These are phyloP conservation scores for Latrodectus elegans DNA, from an alignment of 2,888 invertebrate species.

Conservation along the genomic window DNA sequence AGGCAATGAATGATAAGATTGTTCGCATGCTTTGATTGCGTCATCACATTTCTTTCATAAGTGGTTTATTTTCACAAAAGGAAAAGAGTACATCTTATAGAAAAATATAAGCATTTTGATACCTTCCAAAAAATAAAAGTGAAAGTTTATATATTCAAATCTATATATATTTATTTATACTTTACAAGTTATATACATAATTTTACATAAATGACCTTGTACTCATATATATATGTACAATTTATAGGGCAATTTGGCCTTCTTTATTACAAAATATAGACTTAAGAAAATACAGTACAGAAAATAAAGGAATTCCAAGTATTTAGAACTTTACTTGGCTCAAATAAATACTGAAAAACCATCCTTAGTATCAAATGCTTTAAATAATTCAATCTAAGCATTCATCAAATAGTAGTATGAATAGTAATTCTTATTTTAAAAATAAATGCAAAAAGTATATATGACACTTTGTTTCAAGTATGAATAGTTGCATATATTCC, in stretches of 20 bases:
- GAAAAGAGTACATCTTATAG: not conserved
- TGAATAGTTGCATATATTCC: no score
- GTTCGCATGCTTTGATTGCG: not conserved
- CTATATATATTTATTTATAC: not conserved
- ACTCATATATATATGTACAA: not conserved
- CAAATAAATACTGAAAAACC: no score
- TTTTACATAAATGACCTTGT: not conserved
- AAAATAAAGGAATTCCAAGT: no score
- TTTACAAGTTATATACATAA: not conserved
- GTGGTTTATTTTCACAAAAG: not conserved
- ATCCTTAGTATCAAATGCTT: no score
- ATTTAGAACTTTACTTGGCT: no score
- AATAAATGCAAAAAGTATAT: no score
- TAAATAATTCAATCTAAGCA: no score
- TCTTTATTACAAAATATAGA: not conserved
- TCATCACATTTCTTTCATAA: not conserved
- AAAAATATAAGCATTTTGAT: not conserved
- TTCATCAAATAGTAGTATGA: no score
- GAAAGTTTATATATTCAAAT: not conserved
- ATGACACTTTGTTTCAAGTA: no score
- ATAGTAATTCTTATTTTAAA: no score
- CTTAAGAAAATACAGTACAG: not conserved
- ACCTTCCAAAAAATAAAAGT: not conserved
- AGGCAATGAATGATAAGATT: not conserved
- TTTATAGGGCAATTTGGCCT: not conserved